Evolutionary conservation across 1,140 invertebrate genomes (phyloP), one percentile per base, ranked within the genome.

Genomic region (Geopemphigus sp.): DNA sequence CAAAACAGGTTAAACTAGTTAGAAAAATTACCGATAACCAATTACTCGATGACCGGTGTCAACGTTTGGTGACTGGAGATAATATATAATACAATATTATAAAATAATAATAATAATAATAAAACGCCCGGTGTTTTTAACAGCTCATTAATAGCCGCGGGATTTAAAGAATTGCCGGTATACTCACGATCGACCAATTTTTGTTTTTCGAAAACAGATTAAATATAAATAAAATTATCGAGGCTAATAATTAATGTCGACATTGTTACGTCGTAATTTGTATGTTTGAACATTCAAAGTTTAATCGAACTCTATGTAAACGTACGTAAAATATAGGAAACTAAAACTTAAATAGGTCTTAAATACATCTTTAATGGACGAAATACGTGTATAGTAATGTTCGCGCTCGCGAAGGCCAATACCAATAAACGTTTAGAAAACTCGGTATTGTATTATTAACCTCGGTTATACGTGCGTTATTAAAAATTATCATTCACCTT

Each of bases 401-500:
- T 70, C n/a, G n/a, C n/a, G 11, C 24, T 14, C 10, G 17, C 10
- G 68, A 54, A 72, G 68, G 68, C 15, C 47, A 54, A 10, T 50
- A n/a, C 14, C 24, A 24, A 22, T 68, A 22, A 50, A 50, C 22
- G 22, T 68, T 68, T 50, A 26, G 22, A 50, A 14, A 45, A 50
- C 66, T 68, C 12, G 14, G 57, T 61, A 61, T 14, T 29, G 15
- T 68, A 68, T 39, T 68, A 50, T 45, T 68, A 68, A 68, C 66
- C 66, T 68, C 66, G 66, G 8, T 5, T 17, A 39, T 64, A 64
- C 5, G 19, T 68, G 47, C n/a, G 63, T 66, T 68, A 68, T 68
- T 24, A 50, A 68, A 68, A 68, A 50, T 17, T 50, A 68, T 47
- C 50, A 68, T 50, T 68, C 45, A 50, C 45, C 66, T 68, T 68